Evolutionary conservation across 2,113 vertebrate species (phyloP), one percentile per base, ranked within the genome.

Genomic region (Epinephelus moara): DNA sequence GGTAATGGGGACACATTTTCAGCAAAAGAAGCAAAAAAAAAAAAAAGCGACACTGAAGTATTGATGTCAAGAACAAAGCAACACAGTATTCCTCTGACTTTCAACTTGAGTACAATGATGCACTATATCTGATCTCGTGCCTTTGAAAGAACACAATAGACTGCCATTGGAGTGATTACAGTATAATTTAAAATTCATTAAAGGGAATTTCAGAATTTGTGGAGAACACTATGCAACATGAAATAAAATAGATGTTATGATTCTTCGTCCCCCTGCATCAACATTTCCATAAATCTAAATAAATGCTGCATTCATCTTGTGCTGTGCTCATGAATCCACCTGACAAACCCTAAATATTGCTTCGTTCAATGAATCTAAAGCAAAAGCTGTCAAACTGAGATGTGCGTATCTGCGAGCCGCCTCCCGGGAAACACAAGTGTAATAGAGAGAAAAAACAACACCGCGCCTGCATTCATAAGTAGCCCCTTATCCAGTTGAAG

Each of bases 401-500:
- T 73, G 70, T 45, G 87, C 70, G 74, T 47, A 80, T 87, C 84
- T 82, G 45, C n/a, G 33, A 70, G 72, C 76, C 64, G 71, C 67
- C 88, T 78, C 70, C 53, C 27, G 80, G 75, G 77, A 90, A 80
- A 85, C 63, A 50, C 76, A 23, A 71, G 57, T 21, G 75, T 71
- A 85, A 89, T 42, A 57, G 70, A 83, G 68, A 63, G 82, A 77
- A 80, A 81, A 82, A 81, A 87, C 64, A 91, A 50, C 59, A 75
- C 23, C 37, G 30, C 45, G 52, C 21, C 60, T 72, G 60, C 64
- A 84, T 83, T 57, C 37, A 30, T 79, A 76, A 86, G 75, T 6
- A 72, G 59, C 64, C 60, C 55, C 67, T 70, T 70, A 77, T 80
- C 60, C 78, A 63, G 61, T 74, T 78, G 72, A 92, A 83, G 80